A percentile compares a stretch with the other conserved stretches of the same genome.
Conservation (phyloP, 1,140 invertebrate genomes). For the Pseudoatta argentina region DNA sequence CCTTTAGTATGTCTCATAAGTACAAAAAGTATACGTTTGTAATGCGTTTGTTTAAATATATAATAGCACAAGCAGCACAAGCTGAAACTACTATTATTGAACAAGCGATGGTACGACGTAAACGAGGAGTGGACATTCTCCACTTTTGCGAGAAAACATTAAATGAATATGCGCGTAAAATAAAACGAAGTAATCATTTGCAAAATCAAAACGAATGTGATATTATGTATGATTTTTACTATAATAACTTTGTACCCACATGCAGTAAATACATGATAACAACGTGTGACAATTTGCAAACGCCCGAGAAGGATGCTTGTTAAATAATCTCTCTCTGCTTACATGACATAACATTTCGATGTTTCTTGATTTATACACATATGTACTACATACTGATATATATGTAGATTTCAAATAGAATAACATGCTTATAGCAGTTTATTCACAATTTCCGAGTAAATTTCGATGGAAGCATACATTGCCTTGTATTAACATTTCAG, state of each 20-base stretch:
- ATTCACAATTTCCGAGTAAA: neutral
- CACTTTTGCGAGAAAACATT: constrained; percentile 2
- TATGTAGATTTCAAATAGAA: constrained; percentile 4
- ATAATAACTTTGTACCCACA: constrained; percentile 1
- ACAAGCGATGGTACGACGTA: neutral
- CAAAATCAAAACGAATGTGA: neutral
- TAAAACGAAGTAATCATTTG: no score
- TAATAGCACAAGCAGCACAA: neutral
- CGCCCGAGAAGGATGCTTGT: neutral
- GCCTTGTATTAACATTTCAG: neutral
- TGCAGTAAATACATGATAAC: neutral
- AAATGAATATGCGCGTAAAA: no score
- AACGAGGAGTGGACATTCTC: neutral
- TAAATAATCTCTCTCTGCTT: neutral
- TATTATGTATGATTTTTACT: constrained; percentile 12
- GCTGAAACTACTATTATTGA: neutral
- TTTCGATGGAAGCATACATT: neutral
- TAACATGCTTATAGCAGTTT: neutral
- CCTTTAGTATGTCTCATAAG: neutral
- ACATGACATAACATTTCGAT: neutral
- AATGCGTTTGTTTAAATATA: neutral
- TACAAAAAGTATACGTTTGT: neutral
- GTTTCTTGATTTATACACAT: neutral
- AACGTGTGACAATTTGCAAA: neutral
- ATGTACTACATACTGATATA: neutral